phyloP scores from a whole-genome alignment of 2,888 invertebrate species.

The Drosophila pseudotakahashii region DNA sequence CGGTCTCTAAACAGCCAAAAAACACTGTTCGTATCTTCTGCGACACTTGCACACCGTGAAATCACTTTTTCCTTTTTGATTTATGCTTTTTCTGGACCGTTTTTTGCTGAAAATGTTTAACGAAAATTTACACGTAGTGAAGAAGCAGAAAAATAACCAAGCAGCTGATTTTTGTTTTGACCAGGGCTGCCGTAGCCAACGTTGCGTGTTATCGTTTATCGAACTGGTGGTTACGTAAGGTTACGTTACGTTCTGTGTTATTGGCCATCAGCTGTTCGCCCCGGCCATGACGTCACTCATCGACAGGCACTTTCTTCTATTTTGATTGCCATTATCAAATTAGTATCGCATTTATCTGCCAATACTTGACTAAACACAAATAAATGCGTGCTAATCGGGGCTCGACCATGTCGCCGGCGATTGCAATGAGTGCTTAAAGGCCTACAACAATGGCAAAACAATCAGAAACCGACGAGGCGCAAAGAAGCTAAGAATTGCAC shows the following conservation, averaged over 20 bases:
- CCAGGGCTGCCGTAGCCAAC: slow-evolving; percentile 1
- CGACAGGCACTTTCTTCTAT: slow-evolving; percentile 1
- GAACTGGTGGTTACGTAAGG: too few relatives aligned
- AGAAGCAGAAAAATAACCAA: slow-evolving; percentile 61
- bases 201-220: too few relatives aligned
- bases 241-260: background rate
- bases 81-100: background rate
- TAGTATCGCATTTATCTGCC: slow-evolving; percentile 44
- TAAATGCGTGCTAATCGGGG: slow-evolving; percentile 38
- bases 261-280: slow-evolving; percentile 29
- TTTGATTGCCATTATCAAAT: slow-evolving; percentile 46
- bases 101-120: slow-evolving; percentile 27
- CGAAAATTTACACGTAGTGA: slow-evolving; percentile 55
- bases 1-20: slow-evolving; percentile 3
- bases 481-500: background rate
- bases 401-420: slow-evolving; percentile 41
- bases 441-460: slow-evolving; percentile 17
- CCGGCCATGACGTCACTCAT: slow-evolving; percentile 33
- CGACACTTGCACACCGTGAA: background rate
- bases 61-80: background rate
- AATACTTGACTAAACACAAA: slow-evolving; percentile 40
- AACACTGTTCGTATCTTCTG: background rate
- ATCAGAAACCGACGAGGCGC: background rate
- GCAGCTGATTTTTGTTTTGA: slow-evolving; percentile 74
- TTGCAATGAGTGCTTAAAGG: slow-evolving; percentile 36